phyloP scores from a whole-genome alignment of 2,797 vertebrate genomes.

The Diplodus puntazzo region DNA sequence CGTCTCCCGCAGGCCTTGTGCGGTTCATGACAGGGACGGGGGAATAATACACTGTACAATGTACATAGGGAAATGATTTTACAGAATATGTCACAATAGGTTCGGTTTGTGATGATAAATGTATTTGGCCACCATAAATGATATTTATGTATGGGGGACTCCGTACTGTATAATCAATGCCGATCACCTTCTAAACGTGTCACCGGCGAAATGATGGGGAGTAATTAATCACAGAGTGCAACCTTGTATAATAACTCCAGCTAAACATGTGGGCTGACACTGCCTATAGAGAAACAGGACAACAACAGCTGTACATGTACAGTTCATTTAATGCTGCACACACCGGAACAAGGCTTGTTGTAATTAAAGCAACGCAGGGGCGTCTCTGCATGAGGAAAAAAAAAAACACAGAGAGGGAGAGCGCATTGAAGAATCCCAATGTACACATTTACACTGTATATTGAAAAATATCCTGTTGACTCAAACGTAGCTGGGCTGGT shows the following conservation, averaged over 20 bases:
- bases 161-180: slow-evolving; percentile 39
- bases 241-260: slow-evolving; percentile 55
- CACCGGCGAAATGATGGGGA: slow-evolving; percentile 34
- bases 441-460: slow-evolving; percentile 57
- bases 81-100: slow-evolving; percentile 29
- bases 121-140: slow-evolving; percentile 35
- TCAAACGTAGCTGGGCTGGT: slow-evolving; percentile 75
- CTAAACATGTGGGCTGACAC: slow-evolving; percentile 60
- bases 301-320: slow-evolving; percentile 52
- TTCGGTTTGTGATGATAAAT: slow-evolving; percentile 32
- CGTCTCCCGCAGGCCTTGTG: slow-evolving; percentile 1
- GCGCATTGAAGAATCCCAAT: slow-evolving; percentile 36
- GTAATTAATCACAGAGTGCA: slow-evolving; percentile 24
- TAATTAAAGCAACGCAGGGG: slow-evolving; percentile 55
- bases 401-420: slow-evolving; percentile 6
- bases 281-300: slow-evolving; percentile 63
- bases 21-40: background rate
- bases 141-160: slow-evolving; percentile 30
- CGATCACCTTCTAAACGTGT: slow-evolving; percentile 48
- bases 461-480: slow-evolving; percentile 45
- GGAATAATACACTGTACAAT: slow-evolving; percentile 40
- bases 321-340: slow-evolving; percentile 54
- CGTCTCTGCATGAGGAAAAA: slow-evolving; percentile 29
- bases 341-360: slow-evolving; percentile 54
- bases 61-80: slow-evolving; percentile 13